A percentile compares a stretch with the other conserved stretches of the same genome.
These are phyloP conservation scores for Olivierus martensii DNA, from an alignment of 1,140 invertebrate species.

Conservation along the genomic window DNA sequence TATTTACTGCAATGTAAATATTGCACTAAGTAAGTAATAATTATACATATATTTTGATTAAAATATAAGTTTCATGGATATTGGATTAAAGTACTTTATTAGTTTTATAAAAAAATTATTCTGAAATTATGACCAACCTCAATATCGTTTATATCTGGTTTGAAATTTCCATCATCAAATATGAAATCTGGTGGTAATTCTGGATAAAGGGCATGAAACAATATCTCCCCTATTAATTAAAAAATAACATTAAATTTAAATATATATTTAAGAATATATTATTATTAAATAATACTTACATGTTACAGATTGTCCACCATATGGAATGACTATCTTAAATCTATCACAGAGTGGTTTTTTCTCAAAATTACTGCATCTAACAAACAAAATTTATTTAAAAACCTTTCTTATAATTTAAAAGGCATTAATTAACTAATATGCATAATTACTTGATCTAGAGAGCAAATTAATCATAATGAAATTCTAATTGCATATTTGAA, in stretches of 20 bases:
- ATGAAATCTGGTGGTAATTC: slow-evolving; percentile 31
- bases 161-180: slow-evolving; percentile 22
- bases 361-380: not conserved
- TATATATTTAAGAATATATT: too few species aligned
- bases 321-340: slow-evolving; percentile 28
- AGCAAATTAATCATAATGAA: too few species aligned
- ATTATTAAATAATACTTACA: slow-evolving; percentile 2
- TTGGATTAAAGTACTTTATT: not conserved
- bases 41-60: not conserved
- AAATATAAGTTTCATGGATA: not conserved
- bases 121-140: not conserved
- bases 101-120: not conserved
- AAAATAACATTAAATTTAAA: too few species aligned
- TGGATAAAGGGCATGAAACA: slow-evolving; percentile 26
- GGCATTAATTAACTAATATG: too few species aligned
- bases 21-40: not conserved
- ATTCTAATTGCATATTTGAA: too few species aligned
- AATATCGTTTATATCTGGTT: not conserved
- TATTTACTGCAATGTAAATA: not conserved
- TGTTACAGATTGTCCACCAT: slow-evolving; percentile 26
- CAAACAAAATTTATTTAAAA: too few species aligned
- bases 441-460: too few species aligned
- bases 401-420: too few species aligned
- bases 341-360: slow-evolving; percentile 21
- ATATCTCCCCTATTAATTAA: slow-evolving; percentile 25